Evolutionary conservation across 2,888 invertebrate species (phyloP).

Genomic region (Notodonta ziczac): DNA sequence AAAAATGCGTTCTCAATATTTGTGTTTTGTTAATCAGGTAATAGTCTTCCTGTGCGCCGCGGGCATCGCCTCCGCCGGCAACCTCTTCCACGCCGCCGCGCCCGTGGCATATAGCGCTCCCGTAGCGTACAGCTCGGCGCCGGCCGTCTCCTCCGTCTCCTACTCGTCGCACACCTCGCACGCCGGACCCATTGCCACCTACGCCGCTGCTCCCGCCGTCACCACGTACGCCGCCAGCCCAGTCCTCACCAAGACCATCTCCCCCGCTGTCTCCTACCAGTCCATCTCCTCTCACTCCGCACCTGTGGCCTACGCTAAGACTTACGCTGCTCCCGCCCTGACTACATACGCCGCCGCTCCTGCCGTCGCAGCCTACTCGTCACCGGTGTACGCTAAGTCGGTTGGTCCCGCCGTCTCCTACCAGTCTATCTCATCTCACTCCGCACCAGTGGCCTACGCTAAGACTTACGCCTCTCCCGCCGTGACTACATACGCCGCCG

Average conservation of each 20-base stretch:
- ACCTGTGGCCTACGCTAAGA: slow-evolving; percentile 48
- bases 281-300: slow-evolving; percentile 64
- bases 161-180: slow-evolving; percentile 22
- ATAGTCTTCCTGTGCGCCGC: slow-evolving; percentile 83
- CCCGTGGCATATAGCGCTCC: slow-evolving; percentile 67
- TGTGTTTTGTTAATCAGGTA: slow-evolving; percentile 54
- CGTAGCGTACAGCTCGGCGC: slow-evolving; percentile 39
- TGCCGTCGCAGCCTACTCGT: slow-evolving; percentile 14
- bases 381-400: slow-evolving; percentile 30
- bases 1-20: slow-evolving; percentile 10
- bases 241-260: slow-evolving; percentile 37
- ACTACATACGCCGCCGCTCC: slow-evolving; percentile 54
- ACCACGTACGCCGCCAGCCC: slow-evolving; percentile 64
- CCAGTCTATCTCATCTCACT: slow-evolving; percentile 53
- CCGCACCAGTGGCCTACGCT: slow-evolving; percentile 56
- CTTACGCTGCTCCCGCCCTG: slow-evolving; percentile 45
- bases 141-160: slow-evolving; percentile 11
- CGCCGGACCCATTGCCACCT: slow-evolving; percentile 39
- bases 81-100: slow-evolving; percentile 67
- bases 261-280: slow-evolving; percentile 50
- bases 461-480: slow-evolving; percentile 50
- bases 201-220: slow-evolving; percentile 48
- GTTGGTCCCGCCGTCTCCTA: slow-evolving; percentile 30
- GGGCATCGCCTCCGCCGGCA: slow-evolving; percentile 85
- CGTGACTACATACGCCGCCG: slow-evolving; percentile 53